Conservation (phyloP, 2,797 vertebrate genomes). For the Pelobates cultripes region DNA sequence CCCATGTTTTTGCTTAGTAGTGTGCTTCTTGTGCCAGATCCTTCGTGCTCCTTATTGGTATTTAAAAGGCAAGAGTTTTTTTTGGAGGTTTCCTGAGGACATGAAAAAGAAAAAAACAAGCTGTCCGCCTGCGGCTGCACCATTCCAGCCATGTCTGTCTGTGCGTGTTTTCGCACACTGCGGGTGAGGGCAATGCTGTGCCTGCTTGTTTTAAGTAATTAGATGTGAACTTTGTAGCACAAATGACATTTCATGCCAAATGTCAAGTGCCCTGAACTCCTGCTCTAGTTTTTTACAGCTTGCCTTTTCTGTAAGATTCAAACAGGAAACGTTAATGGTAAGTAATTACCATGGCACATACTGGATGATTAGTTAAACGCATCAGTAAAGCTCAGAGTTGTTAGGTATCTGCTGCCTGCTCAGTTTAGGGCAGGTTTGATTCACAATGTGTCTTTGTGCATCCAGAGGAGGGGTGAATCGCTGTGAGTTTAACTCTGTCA, state of each 20-base stretch:
- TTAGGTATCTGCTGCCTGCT: slow-evolving; percentile 63
- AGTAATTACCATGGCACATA: slow-evolving; percentile 69
- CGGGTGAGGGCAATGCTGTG: slow-evolving; percentile 60
- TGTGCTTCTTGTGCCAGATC: background rate
- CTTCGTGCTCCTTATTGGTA: background rate
- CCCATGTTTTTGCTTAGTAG: background rate
- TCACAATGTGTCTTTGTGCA: slow-evolving; percentile 51
- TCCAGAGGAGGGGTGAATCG: slow-evolving; percentile 58
- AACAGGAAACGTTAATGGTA: slow-evolving; percentile 64
- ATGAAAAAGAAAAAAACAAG: slow-evolving; percentile 45
- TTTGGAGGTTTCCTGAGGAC: slow-evolving; percentile 67
- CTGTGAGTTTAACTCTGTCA: slow-evolving; percentile 18
- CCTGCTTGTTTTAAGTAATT: slow-evolving; percentile 78
- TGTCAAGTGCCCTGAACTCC: slow-evolving; percentile 62
- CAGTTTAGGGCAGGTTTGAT: slow-evolving; percentile 59
- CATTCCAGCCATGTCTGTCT: background rate
- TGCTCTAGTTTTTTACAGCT: slow-evolving; percentile 56
- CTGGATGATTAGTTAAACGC: slow-evolving; percentile 64
- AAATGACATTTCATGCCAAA: slow-evolving; percentile 87
- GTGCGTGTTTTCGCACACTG: slow-evolving; percentile 65
- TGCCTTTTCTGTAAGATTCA: slow-evolving; percentile 58
- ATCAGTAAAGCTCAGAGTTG: slow-evolving; percentile 62
- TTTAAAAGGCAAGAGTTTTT: slow-evolving; percentile 73
- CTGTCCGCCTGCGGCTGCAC: slow-evolving; percentile 45
- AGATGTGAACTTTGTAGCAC: slow-evolving; percentile 74